These are phyloP conservation scores for Sweltsa coloradensis DNA, from an alignment of 1,140 invertebrate species.

Conservation along the genomic window DNA sequence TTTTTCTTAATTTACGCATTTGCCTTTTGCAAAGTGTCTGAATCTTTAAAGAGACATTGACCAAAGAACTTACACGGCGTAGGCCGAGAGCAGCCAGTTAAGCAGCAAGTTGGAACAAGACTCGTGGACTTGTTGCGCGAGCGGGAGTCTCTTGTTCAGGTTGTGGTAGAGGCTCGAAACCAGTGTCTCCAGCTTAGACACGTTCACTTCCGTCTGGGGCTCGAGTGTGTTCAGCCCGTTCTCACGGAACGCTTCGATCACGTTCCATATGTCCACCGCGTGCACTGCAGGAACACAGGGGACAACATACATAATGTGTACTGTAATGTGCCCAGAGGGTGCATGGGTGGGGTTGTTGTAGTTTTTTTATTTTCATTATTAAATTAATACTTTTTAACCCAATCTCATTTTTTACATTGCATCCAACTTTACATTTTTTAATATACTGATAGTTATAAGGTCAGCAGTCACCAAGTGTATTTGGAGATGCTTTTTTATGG, in stretches of 20 bases:
- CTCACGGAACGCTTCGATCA: constrained; percentile 97
- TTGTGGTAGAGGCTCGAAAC: constrained; percentile 86
- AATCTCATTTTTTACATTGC: too few relatives aligned
- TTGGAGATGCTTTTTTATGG: too few relatives aligned
- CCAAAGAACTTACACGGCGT: constrained; percentile 63
- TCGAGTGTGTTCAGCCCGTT: constrained; percentile 92
- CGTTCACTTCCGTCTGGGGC: constrained; percentile 76
- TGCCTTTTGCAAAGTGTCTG: too few relatives aligned
- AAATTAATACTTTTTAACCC: too few relatives aligned
- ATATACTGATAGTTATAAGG: too few relatives aligned
- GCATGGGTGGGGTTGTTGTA: too few relatives aligned
- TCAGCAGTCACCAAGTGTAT: too few relatives aligned
- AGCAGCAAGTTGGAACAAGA: constrained; percentile 77
- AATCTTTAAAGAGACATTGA: too few relatives aligned
- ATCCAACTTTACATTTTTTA: too few relatives aligned
- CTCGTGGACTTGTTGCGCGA: constrained; percentile 84
- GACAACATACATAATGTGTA: too few relatives aligned
- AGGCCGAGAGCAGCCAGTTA: constrained; percentile 89
- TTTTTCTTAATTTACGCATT: too few relatives aligned
- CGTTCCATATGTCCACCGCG: constrained; percentile 97
- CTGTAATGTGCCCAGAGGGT: not conserved
- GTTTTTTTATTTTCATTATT: too few relatives aligned
- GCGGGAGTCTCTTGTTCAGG: constrained; percentile 89
- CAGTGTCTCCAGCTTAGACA: constrained; percentile 80
- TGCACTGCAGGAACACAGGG: constrained; percentile 59